Evolutionary conservation across 2,113 vertebrate genomes (phyloP).

Genomic region (Xiphorhynchus elegans): DNA sequence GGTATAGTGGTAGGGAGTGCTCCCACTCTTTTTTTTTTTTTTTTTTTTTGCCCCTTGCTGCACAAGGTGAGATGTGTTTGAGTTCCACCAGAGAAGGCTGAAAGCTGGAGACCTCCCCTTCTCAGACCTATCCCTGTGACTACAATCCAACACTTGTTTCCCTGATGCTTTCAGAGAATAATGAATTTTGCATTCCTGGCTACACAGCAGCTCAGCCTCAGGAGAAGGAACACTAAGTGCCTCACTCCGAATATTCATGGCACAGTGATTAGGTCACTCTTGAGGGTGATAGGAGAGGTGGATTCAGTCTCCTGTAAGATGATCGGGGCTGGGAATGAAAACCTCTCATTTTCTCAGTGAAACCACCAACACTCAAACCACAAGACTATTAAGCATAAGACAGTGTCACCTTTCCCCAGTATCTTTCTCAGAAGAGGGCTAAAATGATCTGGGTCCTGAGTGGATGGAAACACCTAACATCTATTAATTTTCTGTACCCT

Average conservation of each 20-base stretch:
- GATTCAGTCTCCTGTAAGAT: conserved; percentile 8
- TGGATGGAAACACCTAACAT: neutral
- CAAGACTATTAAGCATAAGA: conserved; percentile 39
- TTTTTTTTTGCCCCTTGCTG: rapidly evolving
- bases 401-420: conserved; percentile 35
- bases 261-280: neutral
- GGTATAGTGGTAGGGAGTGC: neutral
- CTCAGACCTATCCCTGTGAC: neutral
- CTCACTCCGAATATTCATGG: neutral
- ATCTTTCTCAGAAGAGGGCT: conserved; percentile 32
- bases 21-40: neutral
- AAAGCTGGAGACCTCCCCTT: neutral
- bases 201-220: neutral
- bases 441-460: neutral
- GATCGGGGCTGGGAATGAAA: neutral
- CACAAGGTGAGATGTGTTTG: neutral
- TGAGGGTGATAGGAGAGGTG: neutral
- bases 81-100: neutral
- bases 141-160: neutral
- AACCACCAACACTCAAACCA: neutral
- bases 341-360: conserved; percentile 23
- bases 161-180: neutral
- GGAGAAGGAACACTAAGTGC: neutral
- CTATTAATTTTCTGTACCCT: conserved; percentile 33
- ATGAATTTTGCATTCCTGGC: conserved; percentile 30